Evolutionary conservation across 2,888 invertebrate genomes (phyloP), one percentile per base, ranked within the genome.

Genomic region (Scaptomyza cyrtandrae): DNA sequence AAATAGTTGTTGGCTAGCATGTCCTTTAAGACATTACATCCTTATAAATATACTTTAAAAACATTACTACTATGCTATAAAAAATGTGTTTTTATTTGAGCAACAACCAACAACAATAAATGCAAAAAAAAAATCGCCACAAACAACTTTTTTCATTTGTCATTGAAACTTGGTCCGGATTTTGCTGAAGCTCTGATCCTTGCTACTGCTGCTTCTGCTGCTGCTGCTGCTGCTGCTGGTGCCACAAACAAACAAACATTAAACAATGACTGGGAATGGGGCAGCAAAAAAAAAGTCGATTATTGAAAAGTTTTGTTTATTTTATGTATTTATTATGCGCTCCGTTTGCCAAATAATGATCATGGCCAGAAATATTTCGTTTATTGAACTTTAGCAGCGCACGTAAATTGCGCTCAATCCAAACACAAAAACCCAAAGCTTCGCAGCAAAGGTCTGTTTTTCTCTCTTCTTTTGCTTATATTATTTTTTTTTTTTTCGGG

Each of bases 321-420:
- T 87, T 87, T 89, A 89, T 86, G 86, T 90, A 89, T 90, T 89
- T 89, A 89, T 89, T 90, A 90, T 89, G 90, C 91, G 91, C 90
- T 90, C 85, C 79, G 90, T 86, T 90, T 90, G 90, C 90, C 90
- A 90, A 90, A 90, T 90, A 89, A 89, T 89, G 90, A 89, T 89
- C 89, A 89, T 80, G 83, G 88, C 90, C 85, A 89, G 87, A 89
- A 90, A 89, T 87, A 82, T 87, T 80, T 82, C 88, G 90, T 89
- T 90, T 89, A 90, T 88, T 90, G 89, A 89, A 88, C 89, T 89
- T 90, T 90, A 67, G 78, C 81, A 85, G 78, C 85, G 80, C 89
- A 86, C 85, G 85, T 86, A 86, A 89, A 86, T 86, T 89, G 68
- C 57, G 72, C 62, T 54, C 67, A 48, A 16, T 14, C 9, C 1